Conservation (phyloP, 35 echinoderm and acorn worm genomes). For the Apostichopus japonicus region DNA sequence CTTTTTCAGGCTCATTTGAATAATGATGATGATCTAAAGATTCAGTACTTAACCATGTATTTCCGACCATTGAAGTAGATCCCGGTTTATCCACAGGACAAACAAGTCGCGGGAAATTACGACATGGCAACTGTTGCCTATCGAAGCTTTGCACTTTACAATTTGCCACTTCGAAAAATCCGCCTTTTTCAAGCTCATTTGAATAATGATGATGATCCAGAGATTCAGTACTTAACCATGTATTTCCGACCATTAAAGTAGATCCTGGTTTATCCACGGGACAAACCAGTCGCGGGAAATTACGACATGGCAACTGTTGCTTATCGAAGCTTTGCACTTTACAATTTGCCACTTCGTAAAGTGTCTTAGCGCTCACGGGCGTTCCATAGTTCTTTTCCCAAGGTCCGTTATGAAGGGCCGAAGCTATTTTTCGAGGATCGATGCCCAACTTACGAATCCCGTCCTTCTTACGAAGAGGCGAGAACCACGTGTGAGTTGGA, state of each 20-base stretch:
- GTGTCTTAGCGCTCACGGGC: not conserved
- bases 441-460: not conserved
- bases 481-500: not conserved
- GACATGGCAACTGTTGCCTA: no score
- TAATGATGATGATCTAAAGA: not conserved
- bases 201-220: no score
- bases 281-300: not conserved
- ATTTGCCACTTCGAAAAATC: no score
- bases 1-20: not conserved
- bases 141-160: no score
- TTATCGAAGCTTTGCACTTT: not conserved
- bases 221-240: no score
- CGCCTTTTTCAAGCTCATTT: no score
- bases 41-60: no score
- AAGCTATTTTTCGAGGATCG: not conserved
- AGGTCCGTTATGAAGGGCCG: constrained; percentile 6
- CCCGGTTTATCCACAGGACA: no score
- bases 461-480: not conserved
- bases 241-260: no score
- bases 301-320: not conserved
- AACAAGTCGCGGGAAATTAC: no score
- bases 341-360: not conserved
- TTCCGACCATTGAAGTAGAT: no score
- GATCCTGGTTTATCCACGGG: no score
- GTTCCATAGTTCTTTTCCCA: not conserved